phyloP scores from a whole-genome alignment of 2,888 invertebrate genomes.

The Metopia argyrocephala region DNA sequence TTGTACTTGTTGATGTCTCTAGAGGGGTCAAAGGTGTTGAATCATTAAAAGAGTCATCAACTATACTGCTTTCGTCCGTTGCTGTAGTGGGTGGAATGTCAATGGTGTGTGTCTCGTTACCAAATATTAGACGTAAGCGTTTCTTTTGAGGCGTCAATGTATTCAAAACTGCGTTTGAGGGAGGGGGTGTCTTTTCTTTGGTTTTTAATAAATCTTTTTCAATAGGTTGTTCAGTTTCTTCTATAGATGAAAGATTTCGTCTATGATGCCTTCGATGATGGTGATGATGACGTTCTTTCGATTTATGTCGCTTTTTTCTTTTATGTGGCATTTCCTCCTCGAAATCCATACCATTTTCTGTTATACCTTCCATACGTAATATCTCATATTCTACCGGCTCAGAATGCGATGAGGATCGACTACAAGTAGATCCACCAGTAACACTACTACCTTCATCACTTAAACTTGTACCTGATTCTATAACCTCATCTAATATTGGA shows the following conservation, averaged over 20 bases:
- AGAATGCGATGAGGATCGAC: constrained; percentile 64
- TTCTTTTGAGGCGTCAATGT: constrained; percentile 86
- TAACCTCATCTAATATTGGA: constrained; percentile 90
- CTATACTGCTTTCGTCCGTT: constrained; percentile 50
- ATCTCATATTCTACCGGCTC: constrained; percentile 90
- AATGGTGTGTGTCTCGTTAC: constrained; percentile 93
- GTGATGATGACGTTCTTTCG: constrained; percentile 77
- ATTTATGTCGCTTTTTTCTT: constrained; percentile 82
- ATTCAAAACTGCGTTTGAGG: constrained; percentile 26
- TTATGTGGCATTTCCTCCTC: constrained; percentile 70
- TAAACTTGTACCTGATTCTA: constrained; percentile 87
- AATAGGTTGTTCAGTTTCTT: constrained; percentile 48
- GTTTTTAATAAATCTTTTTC: constrained; percentile 43
- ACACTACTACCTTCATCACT: constrained; percentile 80
- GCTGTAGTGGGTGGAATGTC: constrained; percentile 84
- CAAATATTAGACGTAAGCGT: constrained; percentile 90
- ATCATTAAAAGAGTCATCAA: constrained; percentile 69
- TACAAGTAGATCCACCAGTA: constrained; percentile 75
- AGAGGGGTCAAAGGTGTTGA: constrained; percentile 66
- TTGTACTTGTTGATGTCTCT: constrained; percentile 50
- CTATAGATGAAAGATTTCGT: constrained; percentile 59
- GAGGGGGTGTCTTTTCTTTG: constrained; percentile 51
- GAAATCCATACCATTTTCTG: constrained; percentile 75
- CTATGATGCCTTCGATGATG: constrained; percentile 63
- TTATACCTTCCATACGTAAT: constrained; percentile 87